A percentile compares a stretch with the other conserved stretches of the same genome.
Conservation (phyloP, 1,140 invertebrate species). For the Aethina tumida region DNA sequence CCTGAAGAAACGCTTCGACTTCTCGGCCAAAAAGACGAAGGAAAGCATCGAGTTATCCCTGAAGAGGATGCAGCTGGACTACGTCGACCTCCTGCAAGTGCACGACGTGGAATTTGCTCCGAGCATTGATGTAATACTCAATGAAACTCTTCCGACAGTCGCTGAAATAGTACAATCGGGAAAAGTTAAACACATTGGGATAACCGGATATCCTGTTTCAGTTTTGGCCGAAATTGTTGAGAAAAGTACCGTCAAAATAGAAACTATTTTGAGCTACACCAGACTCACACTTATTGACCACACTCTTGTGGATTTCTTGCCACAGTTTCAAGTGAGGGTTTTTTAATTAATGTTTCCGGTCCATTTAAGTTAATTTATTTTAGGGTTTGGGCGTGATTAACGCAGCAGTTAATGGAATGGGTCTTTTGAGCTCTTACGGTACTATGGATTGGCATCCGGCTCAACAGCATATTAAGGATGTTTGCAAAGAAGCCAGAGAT, state of each 20-base stretch:
- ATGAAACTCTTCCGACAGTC: constrained; percentile 77
- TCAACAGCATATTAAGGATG: constrained; percentile 50
- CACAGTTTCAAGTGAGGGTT: constrained; percentile 59
- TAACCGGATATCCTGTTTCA: constrained; percentile 79
- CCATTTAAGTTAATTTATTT: not conserved
- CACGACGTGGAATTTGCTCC: constrained; percentile 87
- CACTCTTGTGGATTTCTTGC: constrained; percentile 59
- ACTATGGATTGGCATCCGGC: constrained; percentile 81
- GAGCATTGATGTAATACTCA: constrained; percentile 64
- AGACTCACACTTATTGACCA: constrained; percentile 72
- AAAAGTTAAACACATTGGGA: constrained; percentile 73
- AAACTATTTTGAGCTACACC: constrained; percentile 68
- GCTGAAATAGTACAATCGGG: constrained; percentile 61
- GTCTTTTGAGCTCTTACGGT: constrained; percentile 65
- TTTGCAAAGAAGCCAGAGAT: constrained; percentile 48
- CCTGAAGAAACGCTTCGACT: constrained; percentile 76
- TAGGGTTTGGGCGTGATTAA: constrained; percentile 64
- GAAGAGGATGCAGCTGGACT: constrained; percentile 61
- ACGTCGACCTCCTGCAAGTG: constrained; percentile 85
- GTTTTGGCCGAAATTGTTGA: constrained; percentile 64
- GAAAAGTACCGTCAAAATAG: constrained; percentile 53
- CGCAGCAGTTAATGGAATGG: constrained; percentile 71
- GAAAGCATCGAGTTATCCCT: constrained; percentile 72
- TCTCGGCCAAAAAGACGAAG: constrained; percentile 62
- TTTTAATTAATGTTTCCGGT: constrained; percentile 1